Evolutionary conservation across 35 echinoderm and acorn worm genomes (phyloP).

Genomic region (Holothuria glaberrima): DNA sequence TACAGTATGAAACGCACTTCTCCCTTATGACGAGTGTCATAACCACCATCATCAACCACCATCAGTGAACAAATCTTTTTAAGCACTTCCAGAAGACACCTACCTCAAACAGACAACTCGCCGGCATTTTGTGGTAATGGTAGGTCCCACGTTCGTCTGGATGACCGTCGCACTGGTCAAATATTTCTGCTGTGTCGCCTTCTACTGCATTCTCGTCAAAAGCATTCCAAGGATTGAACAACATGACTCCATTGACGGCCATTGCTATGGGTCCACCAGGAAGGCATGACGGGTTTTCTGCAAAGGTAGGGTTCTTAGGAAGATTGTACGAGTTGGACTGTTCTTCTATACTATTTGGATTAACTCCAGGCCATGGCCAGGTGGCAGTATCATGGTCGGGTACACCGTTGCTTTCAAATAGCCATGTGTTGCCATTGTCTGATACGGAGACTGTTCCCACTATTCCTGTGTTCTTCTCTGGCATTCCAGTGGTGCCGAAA

Average conservation of each 20-base stretch:
- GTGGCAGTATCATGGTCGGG: slow-evolving; percentile 72
- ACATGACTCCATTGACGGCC: slow-evolving; percentile 63
- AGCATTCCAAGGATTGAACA: slow-evolving; percentile 73
- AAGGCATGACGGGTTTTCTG: slow-evolving; percentile 45
- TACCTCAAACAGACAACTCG: slow-evolving; percentile 67
- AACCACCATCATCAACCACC: too few relatives aligned
- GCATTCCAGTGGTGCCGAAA: slow-evolving; percentile 67
- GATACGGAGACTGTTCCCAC: slow-evolving; percentile 57
- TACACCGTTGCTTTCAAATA: slow-evolving; percentile 68
- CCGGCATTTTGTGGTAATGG: slow-evolving; percentile 83
- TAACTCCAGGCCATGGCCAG: slow-evolving; percentile 15
- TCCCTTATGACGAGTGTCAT: too few relatives aligned
- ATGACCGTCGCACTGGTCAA: slow-evolving; percentile 84
- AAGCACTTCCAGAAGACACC: neutral
- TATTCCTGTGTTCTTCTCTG: slow-evolving; percentile 65
- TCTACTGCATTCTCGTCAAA: slow-evolving; percentile 71
- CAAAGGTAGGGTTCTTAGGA: slow-evolving; percentile 28
- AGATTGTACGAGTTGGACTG: neutral
- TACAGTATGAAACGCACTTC: too few relatives aligned
- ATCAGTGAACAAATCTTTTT: too few relatives aligned
- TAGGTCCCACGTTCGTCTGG: slow-evolving; percentile 63
- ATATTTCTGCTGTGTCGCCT: slow-evolving; percentile 63
- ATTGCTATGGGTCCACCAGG: slow-evolving; percentile 65
- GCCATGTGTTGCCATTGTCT: slow-evolving; percentile 24
- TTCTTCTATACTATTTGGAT: slow-evolving; percentile 13